Evolutionary conservation across 2,113 vertebrate genomes (phyloP).

Genomic region (Neolamprologus sp.): DNA sequence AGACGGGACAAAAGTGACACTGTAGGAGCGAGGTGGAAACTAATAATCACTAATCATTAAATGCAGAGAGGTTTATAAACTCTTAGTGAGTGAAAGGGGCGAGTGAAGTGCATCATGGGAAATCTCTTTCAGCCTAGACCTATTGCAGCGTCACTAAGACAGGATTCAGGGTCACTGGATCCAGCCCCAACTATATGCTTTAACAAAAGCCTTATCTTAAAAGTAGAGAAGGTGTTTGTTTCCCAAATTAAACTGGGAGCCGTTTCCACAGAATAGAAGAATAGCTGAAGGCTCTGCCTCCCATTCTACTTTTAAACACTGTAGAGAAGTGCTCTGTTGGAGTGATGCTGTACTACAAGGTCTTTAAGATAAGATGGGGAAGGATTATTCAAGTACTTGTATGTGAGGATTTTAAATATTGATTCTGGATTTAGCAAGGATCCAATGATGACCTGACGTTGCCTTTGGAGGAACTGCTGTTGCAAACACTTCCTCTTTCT

Average conservation of each 20-base stretch:
- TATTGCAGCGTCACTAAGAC: rapidly evolving
- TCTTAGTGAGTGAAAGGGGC: rapidly evolving
- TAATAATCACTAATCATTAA: neutral
- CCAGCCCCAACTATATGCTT: neutral
- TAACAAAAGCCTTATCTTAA: neutral
- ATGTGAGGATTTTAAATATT: neutral
- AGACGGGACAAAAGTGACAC: neutral
- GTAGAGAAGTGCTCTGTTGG: neutral
- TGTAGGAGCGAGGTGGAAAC: neutral
- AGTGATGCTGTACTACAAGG: neutral
- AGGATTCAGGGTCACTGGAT: neutral
- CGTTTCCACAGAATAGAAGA: rapidly evolving
- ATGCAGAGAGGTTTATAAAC: neutral
- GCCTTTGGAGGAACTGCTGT: neutral
- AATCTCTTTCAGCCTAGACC: neutral
- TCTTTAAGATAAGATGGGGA: neutral
- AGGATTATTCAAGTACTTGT: rapidly evolving
- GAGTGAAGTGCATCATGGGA: neutral
- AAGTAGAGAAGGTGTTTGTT: neutral
- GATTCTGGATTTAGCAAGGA: neutral
- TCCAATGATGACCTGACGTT: neutral
- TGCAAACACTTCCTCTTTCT: neutral
- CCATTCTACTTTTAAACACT: neutral
- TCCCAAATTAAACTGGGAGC: neutral
- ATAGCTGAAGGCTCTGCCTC: neutral